Evolutionary conservation across 2,888 invertebrate species (phyloP).

Genomic region (Dendrolimus houi): DNA sequence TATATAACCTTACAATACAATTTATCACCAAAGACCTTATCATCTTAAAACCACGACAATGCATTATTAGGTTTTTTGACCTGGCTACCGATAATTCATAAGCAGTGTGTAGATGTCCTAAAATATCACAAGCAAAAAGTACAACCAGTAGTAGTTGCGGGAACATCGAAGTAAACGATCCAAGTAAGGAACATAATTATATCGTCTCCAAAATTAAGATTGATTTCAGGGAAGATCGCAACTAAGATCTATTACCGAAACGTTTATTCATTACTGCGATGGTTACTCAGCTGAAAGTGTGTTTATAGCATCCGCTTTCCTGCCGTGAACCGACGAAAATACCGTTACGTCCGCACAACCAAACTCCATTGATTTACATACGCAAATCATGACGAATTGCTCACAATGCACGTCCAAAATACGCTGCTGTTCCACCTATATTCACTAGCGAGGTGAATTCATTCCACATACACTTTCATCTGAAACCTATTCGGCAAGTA

Average conservation of each 20-base stretch:
- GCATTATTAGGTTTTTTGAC: too few relatives aligned
- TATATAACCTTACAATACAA: too few relatives aligned
- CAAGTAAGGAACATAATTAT: neutral
- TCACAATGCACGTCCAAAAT: conserved; percentile 61
- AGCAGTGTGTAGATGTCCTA: too few relatives aligned
- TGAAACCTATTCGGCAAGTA: too few relatives aligned
- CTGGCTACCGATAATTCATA: too few relatives aligned
- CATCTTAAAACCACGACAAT: too few relatives aligned
- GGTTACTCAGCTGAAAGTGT: conserved; percentile 58
- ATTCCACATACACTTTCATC: too few relatives aligned
- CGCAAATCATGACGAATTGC: conserved; percentile 73
- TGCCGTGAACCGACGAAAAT: conserved; percentile 68
- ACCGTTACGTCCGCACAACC: conserved; percentile 68
- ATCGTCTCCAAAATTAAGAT: neutral
- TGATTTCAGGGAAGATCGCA: neutral
- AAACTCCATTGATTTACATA: conserved; percentile 72
- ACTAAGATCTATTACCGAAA: neutral
- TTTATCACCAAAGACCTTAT: too few relatives aligned
- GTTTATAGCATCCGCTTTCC: conserved; percentile 74
- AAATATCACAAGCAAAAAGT: too few relatives aligned
- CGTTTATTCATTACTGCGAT: conserved; percentile 11
- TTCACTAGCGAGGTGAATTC: conserved; percentile 21
- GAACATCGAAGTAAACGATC: too few relatives aligned
- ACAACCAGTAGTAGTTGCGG: too few relatives aligned
- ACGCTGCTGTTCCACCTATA: conserved; percentile 30